Evolutionary conservation across 2,113 vertebrate genomes (phyloP).

Genomic region (Chaetorhynchus papuensis): DNA sequence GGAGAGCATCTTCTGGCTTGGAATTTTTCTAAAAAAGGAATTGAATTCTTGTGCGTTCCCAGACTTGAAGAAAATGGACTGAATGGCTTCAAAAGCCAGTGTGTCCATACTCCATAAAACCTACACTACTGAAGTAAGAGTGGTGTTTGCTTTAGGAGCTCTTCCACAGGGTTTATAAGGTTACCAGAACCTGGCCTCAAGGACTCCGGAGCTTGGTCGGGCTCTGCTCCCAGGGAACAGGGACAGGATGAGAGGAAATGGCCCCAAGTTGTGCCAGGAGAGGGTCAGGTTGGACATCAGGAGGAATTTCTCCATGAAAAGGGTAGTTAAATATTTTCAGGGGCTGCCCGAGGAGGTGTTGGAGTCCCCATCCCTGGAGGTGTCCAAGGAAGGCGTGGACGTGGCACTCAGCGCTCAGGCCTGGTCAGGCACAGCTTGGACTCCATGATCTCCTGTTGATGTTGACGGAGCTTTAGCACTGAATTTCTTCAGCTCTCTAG

Average conservation of each 20-base stretch:
- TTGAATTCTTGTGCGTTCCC: not conserved
- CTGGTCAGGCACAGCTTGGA: fast-evolving
- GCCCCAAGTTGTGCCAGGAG: fast-evolving
- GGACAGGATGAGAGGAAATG: not conserved
- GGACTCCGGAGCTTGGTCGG: fast-evolving
- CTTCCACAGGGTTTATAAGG: not conserved
- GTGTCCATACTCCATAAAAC: not conserved
- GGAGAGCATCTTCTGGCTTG: not conserved
- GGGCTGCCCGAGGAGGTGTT: not conserved
- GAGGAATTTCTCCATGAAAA: not conserved
- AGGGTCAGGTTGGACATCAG: fast-evolving
- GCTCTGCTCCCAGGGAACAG: not conserved
- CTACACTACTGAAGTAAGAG: not conserved
- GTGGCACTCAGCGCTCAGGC: not conserved
- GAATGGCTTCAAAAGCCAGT: not conserved
- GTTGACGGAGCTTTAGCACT: no score
- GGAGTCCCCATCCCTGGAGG: not conserved
- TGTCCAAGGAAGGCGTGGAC: fast-evolving
- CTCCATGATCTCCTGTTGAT: fast-evolving
- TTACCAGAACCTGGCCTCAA: not conserved
- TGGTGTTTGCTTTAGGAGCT: not conserved
- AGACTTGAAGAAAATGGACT: not conserved
- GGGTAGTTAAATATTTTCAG: fast-evolving
- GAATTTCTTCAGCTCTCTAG: no score
- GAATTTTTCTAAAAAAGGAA: not conserved